These are phyloP conservation scores for Gonioctena quinquepunctata DNA, from an alignment of 1,140 invertebrate species.

Conservation along the genomic window DNA sequence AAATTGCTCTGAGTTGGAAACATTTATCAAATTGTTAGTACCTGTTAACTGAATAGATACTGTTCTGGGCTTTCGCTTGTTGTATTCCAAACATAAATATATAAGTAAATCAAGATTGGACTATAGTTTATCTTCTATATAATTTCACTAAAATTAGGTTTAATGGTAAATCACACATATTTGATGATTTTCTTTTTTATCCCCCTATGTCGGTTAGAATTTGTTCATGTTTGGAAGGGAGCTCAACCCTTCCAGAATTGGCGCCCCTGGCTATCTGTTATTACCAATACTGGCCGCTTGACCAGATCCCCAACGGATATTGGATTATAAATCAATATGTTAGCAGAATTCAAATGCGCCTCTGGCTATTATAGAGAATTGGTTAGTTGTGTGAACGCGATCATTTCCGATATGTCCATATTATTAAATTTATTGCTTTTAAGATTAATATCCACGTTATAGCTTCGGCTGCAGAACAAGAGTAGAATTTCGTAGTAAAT, in stretches of 20 bases:
- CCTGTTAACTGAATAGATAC: no score
- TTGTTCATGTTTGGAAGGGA: background rate
- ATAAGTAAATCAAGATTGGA: no score
- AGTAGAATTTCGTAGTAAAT: background rate
- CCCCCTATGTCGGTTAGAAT: no score
- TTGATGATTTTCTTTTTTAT: no score
- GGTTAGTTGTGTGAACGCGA: conserved; percentile 17
- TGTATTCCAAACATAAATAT: no score
- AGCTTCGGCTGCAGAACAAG: background rate
- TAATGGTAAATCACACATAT: no score
- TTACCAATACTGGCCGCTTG: background rate
- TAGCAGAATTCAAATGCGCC: conserved; percentile 16
- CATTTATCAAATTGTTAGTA: no score
- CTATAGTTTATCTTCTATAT: no score
- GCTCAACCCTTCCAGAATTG: background rate
- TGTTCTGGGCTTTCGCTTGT: no score
- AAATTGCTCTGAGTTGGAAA: no score
- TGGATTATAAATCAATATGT: conserved; percentile 19
- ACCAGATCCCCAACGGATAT: background rate
- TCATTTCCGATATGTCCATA: conserved; percentile 18
- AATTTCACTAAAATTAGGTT: no score
- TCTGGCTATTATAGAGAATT: background rate
- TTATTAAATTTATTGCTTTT: conserved; percentile 12
- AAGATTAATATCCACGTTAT: background rate
- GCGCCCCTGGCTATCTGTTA: background rate